A percentile compares a stretch with the other conserved stretches of the same genome.
Evolutionary conservation across 2,888 invertebrate genomes (phyloP).

Genomic region (Pimpla rufipes): DNA sequence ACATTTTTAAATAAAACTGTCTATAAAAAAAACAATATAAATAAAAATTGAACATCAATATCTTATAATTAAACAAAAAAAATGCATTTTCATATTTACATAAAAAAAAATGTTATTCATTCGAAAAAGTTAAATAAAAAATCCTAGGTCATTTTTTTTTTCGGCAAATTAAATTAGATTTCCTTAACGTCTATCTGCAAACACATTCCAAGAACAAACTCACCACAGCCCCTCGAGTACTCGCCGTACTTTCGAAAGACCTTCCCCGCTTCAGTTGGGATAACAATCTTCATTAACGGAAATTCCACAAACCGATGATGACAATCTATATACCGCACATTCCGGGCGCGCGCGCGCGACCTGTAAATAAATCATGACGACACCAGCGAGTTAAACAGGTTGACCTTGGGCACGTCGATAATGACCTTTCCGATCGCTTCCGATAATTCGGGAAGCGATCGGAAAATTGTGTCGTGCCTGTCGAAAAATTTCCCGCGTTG

Average conservation of each 20-base stretch:
- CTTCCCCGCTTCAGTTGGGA: not conserved
- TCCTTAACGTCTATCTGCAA: not conserved
- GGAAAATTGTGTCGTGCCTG: constrained; percentile 3
- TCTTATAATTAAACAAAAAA: not conserved
- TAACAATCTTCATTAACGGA: not conserved
- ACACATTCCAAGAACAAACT: not conserved
- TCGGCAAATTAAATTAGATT: not conserved
- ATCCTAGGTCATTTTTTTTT: not conserved
- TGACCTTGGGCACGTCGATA: constrained; percentile 1
- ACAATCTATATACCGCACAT: constrained; percentile 16
- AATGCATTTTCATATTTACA: not conserved
- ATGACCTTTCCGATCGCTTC: constrained; percentile 15
- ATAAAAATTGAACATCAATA: not conserved
- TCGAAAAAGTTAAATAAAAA: not conserved
- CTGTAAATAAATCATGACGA: constrained; percentile 37
- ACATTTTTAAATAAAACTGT: no score
- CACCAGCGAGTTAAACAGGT: not conserved
- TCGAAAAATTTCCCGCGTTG: not conserved
- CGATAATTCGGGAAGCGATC: not conserved
- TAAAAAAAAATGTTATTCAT: not conserved
- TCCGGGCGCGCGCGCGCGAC: constrained; percentile 35
- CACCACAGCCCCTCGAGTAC: not conserved
- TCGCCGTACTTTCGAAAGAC: not conserved
- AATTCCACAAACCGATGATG: constrained; percentile 20
- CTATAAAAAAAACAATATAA: not conserved